Base-by-base conservation (phyloP, 2,888 invertebrate genomes). In the Tinea pellionella region DNA sequence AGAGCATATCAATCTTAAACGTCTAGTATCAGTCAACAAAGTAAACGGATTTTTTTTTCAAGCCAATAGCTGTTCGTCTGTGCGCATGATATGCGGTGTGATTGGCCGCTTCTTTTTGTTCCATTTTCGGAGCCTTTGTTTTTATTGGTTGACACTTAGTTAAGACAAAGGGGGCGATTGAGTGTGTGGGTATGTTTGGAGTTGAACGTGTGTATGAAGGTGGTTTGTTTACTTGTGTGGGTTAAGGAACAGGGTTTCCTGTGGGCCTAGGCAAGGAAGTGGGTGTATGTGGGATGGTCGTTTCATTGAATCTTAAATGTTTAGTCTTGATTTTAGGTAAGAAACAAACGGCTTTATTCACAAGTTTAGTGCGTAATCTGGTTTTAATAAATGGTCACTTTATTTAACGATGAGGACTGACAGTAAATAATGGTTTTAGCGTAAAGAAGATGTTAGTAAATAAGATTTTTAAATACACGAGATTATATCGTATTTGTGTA, bases 81-180 rank as follows among this genome's bases (percentile, higher is more conserved):
- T 81, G 84, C 82, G 86, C 85, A 80, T 85, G 78, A 85, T 82
- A 79, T 74, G 80, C 75, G 65, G 70, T 74, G 76, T 81, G 76
- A 87, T 87, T 87, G 87, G 87, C 78, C 78, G 68, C 69, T 78
- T 78, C 83, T 86, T 87, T 86, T 87, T 87, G 86, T 86, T 84
- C 81, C 80, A 83, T 85, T 85, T 86, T 83, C 75, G 77, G 80
- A 81, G 85, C 87, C 87, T 87, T 87, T 87, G 87, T 87, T 87
- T 87, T 87, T 87, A 87, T 87, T 87, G 87, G 87, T 87, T 86
- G 87, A 86, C 87, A 87, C 87, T 87, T 86, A 84, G 81, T 82
- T 87, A 87, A 87, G 86, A 87, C 87, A 87, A 87, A 57, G 84
- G 86, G 87, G 87, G 84, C 78, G 81, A 75, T 70, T 68, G 64